These are phyloP conservation scores for Hippocampus abdominalis DNA, from an alignment of 2,113 vertebrate genomes.

Conservation along the genomic window DNA sequence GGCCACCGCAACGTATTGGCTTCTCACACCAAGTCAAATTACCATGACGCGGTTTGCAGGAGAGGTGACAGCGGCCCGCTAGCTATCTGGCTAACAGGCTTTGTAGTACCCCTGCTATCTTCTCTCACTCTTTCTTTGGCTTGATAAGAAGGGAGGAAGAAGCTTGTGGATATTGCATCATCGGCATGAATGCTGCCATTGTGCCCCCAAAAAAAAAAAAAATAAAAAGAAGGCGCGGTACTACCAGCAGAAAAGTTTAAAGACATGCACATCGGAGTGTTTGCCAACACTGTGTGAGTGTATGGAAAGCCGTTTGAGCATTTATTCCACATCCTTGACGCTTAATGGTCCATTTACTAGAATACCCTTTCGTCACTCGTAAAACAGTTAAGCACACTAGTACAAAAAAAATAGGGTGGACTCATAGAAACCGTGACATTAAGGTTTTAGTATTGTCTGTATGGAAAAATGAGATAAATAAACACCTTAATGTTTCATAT, in stretches of 20 bases:
- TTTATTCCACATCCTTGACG: not conserved
- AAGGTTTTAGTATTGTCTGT: too few species aligned
- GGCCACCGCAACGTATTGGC: slow-evolving; percentile 40
- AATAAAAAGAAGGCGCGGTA: slow-evolving; percentile 47
- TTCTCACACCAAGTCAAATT: slow-evolving; percentile 51
- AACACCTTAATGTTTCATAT: too few species aligned
- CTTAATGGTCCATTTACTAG: not conserved
- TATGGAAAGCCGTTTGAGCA: not conserved
- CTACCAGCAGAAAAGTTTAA: slow-evolving; percentile 20
- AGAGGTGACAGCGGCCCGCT: slow-evolving; percentile 41
- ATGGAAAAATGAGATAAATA: too few species aligned
- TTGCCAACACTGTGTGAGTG: not conserved
- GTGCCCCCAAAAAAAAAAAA: slow-evolving; percentile 35
- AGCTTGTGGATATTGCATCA: slow-evolving; percentile 55
- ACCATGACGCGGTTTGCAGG: slow-evolving; percentile 32
- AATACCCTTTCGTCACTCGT: not conserved
- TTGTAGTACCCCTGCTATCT: slow-evolving; percentile 35
- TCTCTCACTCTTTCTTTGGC: slow-evolving; percentile 30
- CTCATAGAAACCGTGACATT: too few species aligned
- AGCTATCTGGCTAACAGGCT: slow-evolving; percentile 39
- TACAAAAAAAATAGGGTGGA: too few species aligned
- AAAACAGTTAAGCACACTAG: too few species aligned
- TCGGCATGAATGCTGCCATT: slow-evolving; percentile 44
- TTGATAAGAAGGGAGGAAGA: slow-evolving; percentile 41
- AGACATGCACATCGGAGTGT: slow-evolving; percentile 5